Base-by-base conservation (phyloP, 1,140 invertebrate species). In the Dendroctonus ponderosae region DNA sequence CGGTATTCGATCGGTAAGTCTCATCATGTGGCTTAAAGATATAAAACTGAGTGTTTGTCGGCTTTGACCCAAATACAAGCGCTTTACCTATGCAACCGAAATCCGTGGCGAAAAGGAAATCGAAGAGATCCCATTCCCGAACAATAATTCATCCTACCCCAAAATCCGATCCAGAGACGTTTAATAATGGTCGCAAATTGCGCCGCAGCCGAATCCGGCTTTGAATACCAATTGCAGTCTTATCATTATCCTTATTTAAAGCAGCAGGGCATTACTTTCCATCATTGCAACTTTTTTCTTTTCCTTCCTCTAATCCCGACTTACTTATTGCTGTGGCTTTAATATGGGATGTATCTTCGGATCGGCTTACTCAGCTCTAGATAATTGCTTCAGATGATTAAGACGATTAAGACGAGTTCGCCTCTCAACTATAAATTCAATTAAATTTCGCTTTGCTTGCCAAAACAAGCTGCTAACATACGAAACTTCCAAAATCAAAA, bases 191-290 rank as follows among this genome's bases (percentile, higher is more conserved):
- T 41, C 37, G 56, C 46, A 61, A 61, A 61, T 61, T 61, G 51
- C 51, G 49, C 59, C 46, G 37, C 26, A 61, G 48, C 38, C 38
- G 12, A 61, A 61, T 61, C 59, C 7, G 9, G 12, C 14, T 39
- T 49, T 61, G 59, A 61, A 61, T 61, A 61, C 46, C 59, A 61
- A 61, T 61, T 51, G 46, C 59, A 61, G 15, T 40, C 59, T 61
- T 61, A 51, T 51, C 57, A 60, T 60, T 61, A 61, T 61, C 59
- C 59, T 61, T 61, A 51, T 50, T 61, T 51, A 61, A 51, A 40
- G 56, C 42, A 41, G 4, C 37, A 5, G 26, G 59, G 59, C 39
- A 61, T 61, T 61, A 51, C 38, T 61, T 61, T 43, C 46, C 48
- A 15, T 15, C 49, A 11, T 12, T 46, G 8, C 8, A 46, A 11